Evolutionary conservation across 2,113 vertebrate species (phyloP).

Genomic region (Oostethus manadensis): DNA sequence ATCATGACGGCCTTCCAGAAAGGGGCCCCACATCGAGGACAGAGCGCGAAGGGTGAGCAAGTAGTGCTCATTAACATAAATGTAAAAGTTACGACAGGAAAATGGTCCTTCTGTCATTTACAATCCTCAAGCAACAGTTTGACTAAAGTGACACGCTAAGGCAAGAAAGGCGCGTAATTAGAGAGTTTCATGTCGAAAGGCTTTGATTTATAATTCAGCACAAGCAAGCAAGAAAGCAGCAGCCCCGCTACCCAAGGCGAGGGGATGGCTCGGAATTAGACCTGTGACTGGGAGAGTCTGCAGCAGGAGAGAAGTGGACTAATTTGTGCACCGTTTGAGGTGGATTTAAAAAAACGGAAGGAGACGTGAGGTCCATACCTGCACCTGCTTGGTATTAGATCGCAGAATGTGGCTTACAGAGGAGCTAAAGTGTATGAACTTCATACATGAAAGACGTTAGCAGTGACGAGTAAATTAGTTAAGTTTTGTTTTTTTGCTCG

Average conservation of each 20-base stretch:
- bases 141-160: constrained; percentile 49
- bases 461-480: not conserved
- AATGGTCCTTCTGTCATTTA: constrained; percentile 52
- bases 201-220: constrained; percentile 79
- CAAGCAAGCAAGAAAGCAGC: constrained; percentile 35
- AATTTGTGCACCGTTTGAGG: constrained; percentile 59
- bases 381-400: constrained; percentile 22
- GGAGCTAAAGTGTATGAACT: constrained; percentile 26
- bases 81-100: constrained; percentile 42
- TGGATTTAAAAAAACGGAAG: constrained; percentile 51
- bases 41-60: constrained; percentile 36
- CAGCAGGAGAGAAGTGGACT: constrained; percentile 24
- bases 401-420: constrained; percentile 16
- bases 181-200: constrained; percentile 62
- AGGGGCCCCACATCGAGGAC: constrained; percentile 55
- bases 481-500: not conserved
- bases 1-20: constrained; percentile 9
- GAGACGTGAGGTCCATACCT: constrained; percentile 56
- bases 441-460: constrained; percentile 4
- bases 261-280: constrained; percentile 59
- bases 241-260: constrained; percentile 46
- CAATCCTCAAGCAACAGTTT: constrained; percentile 7
- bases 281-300: constrained; percentile 50
- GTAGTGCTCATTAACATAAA: constrained; percentile 51
- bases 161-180: constrained; percentile 63